Base-by-base conservation (phyloP, 2,888 invertebrate species). In the Hesperia comma region DNA sequence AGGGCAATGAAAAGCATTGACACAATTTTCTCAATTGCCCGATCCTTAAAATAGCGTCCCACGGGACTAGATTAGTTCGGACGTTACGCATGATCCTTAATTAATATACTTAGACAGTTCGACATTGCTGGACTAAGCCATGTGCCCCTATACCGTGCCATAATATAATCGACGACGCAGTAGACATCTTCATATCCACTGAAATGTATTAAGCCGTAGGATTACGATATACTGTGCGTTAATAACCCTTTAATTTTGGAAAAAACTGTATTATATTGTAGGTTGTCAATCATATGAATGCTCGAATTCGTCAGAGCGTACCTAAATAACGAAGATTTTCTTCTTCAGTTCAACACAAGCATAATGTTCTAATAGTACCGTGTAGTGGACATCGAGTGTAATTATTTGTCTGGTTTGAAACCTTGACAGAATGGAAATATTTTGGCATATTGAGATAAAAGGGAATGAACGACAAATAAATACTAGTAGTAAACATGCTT, bases 21-120 rank as follows among this genome's bases (percentile, higher is more conserved):
- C 55, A 55, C 14, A 12, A 14, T 49, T 49, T 12, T 51, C 33
- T 15, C 33, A n/a, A 63, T 57, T 64, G 43, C 41, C 6, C 12
- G 58, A 58, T 58, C 58, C 43, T 51, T 56, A 51, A 57, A 57
- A 63, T 63, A 63, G 58, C 21, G 8, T 49, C 53, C 33, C 41
- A 69, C 70, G 71, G 66, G 61, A 61, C 69, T 64, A 72, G 74
- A 72, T 75, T 74, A 74, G 70, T 64, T 21, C 68, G 67, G 19
- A 67, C 61, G 75, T 71, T 72, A 66, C 71, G 69, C 72, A 55
- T 75, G 71, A 74, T 76, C 75, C 72, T 72, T 72, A 73, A 75
- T 75, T 76, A 75, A 75, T 73, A 68, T 71, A 60, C 70, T 71
- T 71, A 73, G 70, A 69, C 41, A 53, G 26, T 14, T n/a, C 32